Conservation (phyloP, 2,113 vertebrate genomes). For the Pteruthius melanotis region DNA sequence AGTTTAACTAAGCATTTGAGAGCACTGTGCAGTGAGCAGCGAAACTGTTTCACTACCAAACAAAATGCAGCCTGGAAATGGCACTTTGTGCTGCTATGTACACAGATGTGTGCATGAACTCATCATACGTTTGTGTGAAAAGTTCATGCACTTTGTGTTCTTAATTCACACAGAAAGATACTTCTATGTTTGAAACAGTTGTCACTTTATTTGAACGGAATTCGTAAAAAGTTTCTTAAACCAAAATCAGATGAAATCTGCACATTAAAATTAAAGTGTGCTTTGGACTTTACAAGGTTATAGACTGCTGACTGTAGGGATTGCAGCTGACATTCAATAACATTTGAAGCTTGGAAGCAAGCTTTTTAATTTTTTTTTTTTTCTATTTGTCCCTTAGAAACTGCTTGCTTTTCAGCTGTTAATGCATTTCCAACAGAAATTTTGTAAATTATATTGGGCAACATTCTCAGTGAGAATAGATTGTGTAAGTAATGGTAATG, state of each 20-base stretch:
- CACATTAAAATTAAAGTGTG: slow-evolving; percentile 42
- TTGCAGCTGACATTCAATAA: slow-evolving; percentile 56
- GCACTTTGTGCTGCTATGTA: neutral
- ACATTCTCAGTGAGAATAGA: slow-evolving; percentile 69
- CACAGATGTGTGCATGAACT: neutral
- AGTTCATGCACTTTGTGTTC: neutral
- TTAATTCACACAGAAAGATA: neutral
- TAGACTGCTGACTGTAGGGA: slow-evolving; percentile 64
- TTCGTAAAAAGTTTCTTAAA: slow-evolving; percentile 53
- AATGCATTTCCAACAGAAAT: slow-evolving; percentile 77
- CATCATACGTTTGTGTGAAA: neutral
- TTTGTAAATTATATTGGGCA: slow-evolving; percentile 79
- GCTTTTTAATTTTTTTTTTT: slow-evolving; percentile 67
- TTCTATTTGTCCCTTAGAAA: slow-evolving; percentile 61
- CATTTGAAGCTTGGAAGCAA: slow-evolving; percentile 39
- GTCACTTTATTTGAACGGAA: neutral
- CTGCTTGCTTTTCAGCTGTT: slow-evolving; percentile 67
- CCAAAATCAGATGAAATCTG: slow-evolving; percentile 55
- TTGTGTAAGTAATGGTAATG: slow-evolving; percentile 62
- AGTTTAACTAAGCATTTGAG: slow-evolving; percentile 31
- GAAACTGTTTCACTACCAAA: slow-evolving; percentile 11
- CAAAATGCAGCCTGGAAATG: neutral
- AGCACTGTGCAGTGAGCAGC: neutral
- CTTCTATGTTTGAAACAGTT: neutral
- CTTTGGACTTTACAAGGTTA: slow-evolving; percentile 74